Base-by-base conservation (phyloP, 2,797 vertebrate genomes). In the Uromys caudimaculatus region DNA sequence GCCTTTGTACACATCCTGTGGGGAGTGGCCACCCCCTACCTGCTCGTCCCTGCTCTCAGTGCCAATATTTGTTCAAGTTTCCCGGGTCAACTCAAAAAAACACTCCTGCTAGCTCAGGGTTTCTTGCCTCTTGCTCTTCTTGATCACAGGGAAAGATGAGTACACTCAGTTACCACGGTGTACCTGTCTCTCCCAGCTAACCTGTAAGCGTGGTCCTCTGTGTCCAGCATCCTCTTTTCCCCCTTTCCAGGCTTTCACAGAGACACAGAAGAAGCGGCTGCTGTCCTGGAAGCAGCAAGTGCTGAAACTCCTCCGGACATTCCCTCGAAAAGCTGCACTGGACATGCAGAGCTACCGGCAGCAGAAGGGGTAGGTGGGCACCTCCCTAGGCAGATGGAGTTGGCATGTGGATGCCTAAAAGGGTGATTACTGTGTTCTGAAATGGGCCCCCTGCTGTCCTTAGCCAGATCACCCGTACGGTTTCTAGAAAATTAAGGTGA, bases 231-330 rank as follows among this genome's bases (percentile, higher is more conserved):
- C 47, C 27, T 52, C 21, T 52, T 38, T 47, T 94, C 52, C 71
- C 67, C 27, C 7, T 19, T 91, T 38, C 94, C 97, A 99, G 99
- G 99, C 99, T 94, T 99, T 99, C 97, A 99, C 99, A 52, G 99
- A 99, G 98, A 99, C 99, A 13, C 99, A 99, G 98, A 99, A 99
- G 98, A 99, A 99, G 98, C 98, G 99, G 93, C 98, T 99, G 97
- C 98, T 99, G 73, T 99, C 99, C 67, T 99, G 99, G 99, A 99
- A 99, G 98, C 99, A 99, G 99, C 99, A 99, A 98, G 99, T 99
- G 94, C 99, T 99, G 95, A 99, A 99, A 98, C 98, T 99, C 93
- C 99, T 99, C 92, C 99, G 99, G 93, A 98, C 99, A 44, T 99
- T 99, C 98, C 99, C 99, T 16, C 99, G 99, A 97, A 99, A 99